Evolutionary conservation across 2,113 vertebrate species (phyloP), one percentile per base, ranked within the genome.

Genomic region (Pomatorhinus ruficollis): DNA sequence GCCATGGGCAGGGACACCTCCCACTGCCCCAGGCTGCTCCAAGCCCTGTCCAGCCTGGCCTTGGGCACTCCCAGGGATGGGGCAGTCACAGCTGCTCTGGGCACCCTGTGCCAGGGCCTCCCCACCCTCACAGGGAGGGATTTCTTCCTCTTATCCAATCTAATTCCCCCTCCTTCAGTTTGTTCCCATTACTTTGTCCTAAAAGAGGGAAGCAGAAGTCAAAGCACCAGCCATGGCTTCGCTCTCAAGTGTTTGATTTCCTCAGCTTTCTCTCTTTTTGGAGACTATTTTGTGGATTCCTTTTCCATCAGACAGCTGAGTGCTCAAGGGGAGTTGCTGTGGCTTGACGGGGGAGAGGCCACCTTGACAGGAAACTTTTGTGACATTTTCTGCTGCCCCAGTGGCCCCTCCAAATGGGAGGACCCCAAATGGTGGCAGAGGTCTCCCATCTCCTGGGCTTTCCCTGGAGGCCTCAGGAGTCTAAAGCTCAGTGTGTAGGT

Each of bases 401-500:
- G 35, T 0, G 2, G 22, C 40, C 42, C 44, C 37, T 35, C 23
- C 12, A 6, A 28, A 23, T 3, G 24, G 44, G 30, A 49, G 35
- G 35, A 40, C 18, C 31, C 30, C 44, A 22, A 22, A n/a, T 7
- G 53, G 11, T 11, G 37, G 68, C 11, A n/a, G 71, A 24, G 76
- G 9, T 65, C 70, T 13, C 22, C 0, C 7, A 12, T 22, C 15
- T n/a, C n/a, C 65, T 5, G 47, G 54, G 56, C 47, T 59, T 65
- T 39, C 40, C 17, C 70, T 31, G 83, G 40, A 57, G 71, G 54
- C 21, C 76, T 56, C 44, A 0, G 52, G 53, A 4, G 6, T 4
- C 16, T 16, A 1, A 31, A 31, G n/a, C 25, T 21, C 5, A 1
- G 30, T 0, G 2, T 17, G 37, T 11, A 12, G 39, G 75, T 7